These are phyloP conservation scores for Trididemnum nubilum DNA, from an alignment of 23 tunicate genomes.

Conservation along the genomic window DNA sequence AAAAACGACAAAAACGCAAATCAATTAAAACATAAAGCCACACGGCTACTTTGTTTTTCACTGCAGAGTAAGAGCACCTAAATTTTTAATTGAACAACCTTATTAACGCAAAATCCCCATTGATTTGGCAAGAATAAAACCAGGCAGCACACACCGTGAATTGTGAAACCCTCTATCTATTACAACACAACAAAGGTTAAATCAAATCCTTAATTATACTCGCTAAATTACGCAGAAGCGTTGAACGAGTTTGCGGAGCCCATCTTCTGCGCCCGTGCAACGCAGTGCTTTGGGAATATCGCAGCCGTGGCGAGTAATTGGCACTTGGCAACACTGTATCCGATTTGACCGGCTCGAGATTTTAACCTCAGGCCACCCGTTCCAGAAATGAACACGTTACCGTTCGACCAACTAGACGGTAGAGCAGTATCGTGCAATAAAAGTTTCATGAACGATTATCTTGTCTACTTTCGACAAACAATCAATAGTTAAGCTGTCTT, in stretches of 20 bases:
- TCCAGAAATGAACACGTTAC: not conserved
- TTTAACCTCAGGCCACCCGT: not conserved
- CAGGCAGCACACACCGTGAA: too few relatives aligned
- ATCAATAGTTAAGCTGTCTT: too few relatives aligned
- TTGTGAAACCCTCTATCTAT: not conserved
- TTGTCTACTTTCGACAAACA: too few relatives aligned
- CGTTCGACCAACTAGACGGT: not conserved
- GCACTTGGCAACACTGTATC: not conserved
- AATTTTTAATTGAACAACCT: too few relatives aligned
- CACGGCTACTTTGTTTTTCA: too few relatives aligned
- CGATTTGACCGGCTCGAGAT: not conserved
- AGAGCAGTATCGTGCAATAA: too few relatives aligned
- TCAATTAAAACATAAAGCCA: too few relatives aligned
- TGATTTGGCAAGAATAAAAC: too few relatives aligned
- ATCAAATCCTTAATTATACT: not conserved
- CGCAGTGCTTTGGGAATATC: not conserved
- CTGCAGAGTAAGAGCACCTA: too few relatives aligned
- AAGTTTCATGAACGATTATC: too few relatives aligned
- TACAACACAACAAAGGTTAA: not conserved
- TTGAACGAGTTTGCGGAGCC: not conserved
- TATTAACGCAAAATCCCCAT: too few relatives aligned
- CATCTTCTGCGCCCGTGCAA: not conserved
- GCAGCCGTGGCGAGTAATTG: not conserved
- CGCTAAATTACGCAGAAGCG: not conserved
- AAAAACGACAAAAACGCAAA: too few relatives aligned